Base-by-base conservation (phyloP, 2,797 vertebrate species). In the Danio kyathit region DNA sequence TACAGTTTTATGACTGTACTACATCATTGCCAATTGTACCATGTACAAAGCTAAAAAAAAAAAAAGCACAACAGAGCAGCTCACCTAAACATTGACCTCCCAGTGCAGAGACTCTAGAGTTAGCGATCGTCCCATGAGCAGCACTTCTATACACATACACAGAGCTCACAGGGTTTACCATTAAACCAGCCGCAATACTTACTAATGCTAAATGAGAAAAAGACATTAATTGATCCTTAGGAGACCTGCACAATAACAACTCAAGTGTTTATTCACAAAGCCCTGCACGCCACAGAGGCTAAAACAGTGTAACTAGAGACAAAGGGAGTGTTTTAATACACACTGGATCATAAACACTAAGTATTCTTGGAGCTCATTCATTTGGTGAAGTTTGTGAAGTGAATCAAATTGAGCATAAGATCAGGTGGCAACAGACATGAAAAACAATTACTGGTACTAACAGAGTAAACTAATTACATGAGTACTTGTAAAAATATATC, bases 191-290 rank as follows among this genome's bases (percentile, higher is more conserved):
- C 4, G 6, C 76, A 82, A 84, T 74, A 12, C 21, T 38, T 79
- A n/a, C 77, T 76, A 80, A 81, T 69, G 21, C 76, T 82, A 84
- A 84, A 66, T 8, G 49, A 40, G 64, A 11, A 48, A 70, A 43
- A 79, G 46, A 19, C 21, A 48, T 83, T 86, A 85, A 89, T 86
- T 86, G 60, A 87, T 80, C 76, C 83, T 14, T 41, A 56, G 29
- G 74, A 83, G 84, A 85, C 54, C 49, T 54, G 60, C 46, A 60
- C 66, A 89, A 87, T 59, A 79, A 76, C 78, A 65, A 71, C 80
- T 70, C 51, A 84, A 75, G 38, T 75, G 64, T 81, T 85, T 79
- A 79, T 84, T 69, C 69, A 38, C 44, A 38, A 80, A 59, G 63
- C 63, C 49, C 59, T 4, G 44, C 56, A 21, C n/a, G 1, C 14